Percentiles rank a stretch among this genome's conserved stretches.
phyloP scores from a whole-genome alignment of 2,888 invertebrate species.

The Tetragnatha montana region DNA sequence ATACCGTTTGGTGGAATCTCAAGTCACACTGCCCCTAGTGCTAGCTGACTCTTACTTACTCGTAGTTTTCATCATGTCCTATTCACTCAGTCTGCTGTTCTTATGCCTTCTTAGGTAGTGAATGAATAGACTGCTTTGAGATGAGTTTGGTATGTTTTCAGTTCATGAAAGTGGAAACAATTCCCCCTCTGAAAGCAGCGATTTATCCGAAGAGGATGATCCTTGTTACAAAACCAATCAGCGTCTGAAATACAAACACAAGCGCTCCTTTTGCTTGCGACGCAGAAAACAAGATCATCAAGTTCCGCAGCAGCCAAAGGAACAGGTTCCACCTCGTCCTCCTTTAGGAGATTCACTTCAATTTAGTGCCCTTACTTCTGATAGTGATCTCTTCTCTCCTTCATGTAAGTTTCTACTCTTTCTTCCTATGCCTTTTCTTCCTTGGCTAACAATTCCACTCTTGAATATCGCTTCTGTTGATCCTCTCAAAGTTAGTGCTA shows the following conservation, averaged over 20 bases:
- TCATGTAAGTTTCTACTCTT: slow-evolving; percentile 76
- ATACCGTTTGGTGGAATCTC: not conserved
- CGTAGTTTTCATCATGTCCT: slow-evolving; percentile 5
- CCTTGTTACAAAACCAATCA: slow-evolving; percentile 73
- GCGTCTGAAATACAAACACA: slow-evolving; percentile 75
- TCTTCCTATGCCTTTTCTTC: slow-evolving; percentile 47
- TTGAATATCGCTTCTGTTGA: slow-evolving; percentile 8
- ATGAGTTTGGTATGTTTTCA: slow-evolving; percentile 72
- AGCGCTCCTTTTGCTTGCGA: slow-evolving; percentile 75
- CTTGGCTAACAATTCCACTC: slow-evolving; percentile 38
- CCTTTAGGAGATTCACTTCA: slow-evolving; percentile 71
- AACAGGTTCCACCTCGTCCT: slow-evolving; percentile 61
- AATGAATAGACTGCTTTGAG: slow-evolving; percentile 53
- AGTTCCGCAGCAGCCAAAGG: slow-evolving; percentile 52
- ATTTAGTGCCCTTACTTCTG: slow-evolving; percentile 73
- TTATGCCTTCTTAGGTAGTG: slow-evolving; percentile 52
- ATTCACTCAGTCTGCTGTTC: slow-evolving; percentile 2
- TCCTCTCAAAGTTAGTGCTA: not conserved
- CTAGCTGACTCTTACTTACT: not conserved
- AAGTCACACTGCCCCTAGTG: not conserved
- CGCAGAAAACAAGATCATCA: slow-evolving; percentile 65
- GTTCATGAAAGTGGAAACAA: slow-evolving; percentile 74
- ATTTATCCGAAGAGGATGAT: slow-evolving; percentile 77
- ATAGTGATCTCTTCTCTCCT: slow-evolving; percentile 77
- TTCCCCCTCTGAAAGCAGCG: slow-evolving; percentile 78